Conservation (phyloP, 2,113 vertebrate species). For the Pelecanus crispus region DNA sequence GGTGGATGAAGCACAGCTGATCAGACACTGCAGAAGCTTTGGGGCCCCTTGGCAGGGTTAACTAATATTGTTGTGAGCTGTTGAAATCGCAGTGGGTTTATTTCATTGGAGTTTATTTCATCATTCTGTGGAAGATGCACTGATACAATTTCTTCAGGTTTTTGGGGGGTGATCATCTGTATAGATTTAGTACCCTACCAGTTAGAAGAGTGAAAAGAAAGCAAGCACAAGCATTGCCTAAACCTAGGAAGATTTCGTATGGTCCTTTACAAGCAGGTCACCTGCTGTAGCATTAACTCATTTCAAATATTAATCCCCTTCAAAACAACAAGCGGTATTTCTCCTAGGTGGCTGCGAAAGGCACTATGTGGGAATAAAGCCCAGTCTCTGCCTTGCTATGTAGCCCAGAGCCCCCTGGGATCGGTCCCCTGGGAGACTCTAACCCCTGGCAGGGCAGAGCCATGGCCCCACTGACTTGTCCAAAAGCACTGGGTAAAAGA, state of each 20-base stretch:
- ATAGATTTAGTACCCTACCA: neutral
- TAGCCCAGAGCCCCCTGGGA: neutral
- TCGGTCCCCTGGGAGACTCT: neutral
- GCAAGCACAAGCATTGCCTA: neutral
- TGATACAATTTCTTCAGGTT: neutral
- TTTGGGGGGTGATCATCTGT: neutral
- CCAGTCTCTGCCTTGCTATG: neutral
- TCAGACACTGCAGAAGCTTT: neutral
- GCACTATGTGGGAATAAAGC: neutral
- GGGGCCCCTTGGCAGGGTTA: neutral
- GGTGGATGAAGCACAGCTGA: neutral
- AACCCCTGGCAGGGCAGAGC: fast-evolving
- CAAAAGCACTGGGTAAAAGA: neutral
- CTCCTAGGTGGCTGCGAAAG: neutral
- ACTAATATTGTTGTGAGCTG: too few species aligned
- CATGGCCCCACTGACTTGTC: neutral
- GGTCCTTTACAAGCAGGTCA: neutral
- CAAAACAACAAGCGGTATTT: neutral
- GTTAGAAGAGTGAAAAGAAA: neutral
- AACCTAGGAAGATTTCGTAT: neutral
- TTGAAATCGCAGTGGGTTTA: neutral
- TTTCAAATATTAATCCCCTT: neutral
- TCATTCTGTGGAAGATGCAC: neutral
- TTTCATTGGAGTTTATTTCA: neutral
- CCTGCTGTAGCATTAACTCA: neutral